Evolutionary conservation across 2,888 invertebrate species (phyloP), one percentile per base, ranked within the genome.

Genomic region (Pterostichus madidus): DNA sequence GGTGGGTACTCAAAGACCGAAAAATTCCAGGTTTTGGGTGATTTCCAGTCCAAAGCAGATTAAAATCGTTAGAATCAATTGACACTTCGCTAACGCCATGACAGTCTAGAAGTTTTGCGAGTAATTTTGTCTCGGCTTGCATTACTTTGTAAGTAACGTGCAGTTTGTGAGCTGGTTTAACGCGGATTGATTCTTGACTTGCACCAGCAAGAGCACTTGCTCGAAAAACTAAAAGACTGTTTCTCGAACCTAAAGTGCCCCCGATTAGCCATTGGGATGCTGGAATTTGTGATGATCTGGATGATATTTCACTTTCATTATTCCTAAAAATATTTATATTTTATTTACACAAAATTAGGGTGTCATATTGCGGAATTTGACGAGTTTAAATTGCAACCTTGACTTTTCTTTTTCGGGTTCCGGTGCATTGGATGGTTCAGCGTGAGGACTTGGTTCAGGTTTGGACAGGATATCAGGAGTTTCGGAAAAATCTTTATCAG

Each of bases 1-100:
- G 99, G 89, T 97, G 96, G n/a, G 96, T 94, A 68, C 94, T 93
- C 86, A 98, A 90, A 71, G 94, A 93, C 85, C 97, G 92, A 80
- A 98, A 91, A 13, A 96, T 94, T 87, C 97, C 97, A 32, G 98
- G 96, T 89, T 98, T 98, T 39, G 98, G 95, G 88, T 98, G 98
- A 61, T 96, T 94, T 32, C 98, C 98, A 44, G 97, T 96, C 98
- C 98, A 98, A 77, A 98, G 89, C 61, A 98, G 90, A 89, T 97
- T 98, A 90, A 95, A 98, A 88, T 94, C 94, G 32, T 92, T 91
- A 80, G 93, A 93, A 88, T 95, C 95, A 82, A 94, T 94, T 80
- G 93, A 87, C 15, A 94, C 93, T 90, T 96, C 96, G 71, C 91
- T 91, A 24, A 96, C 91, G 0, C 96, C 96, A 88, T 96, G 96